Percentiles rank a stretch among this genome's conserved stretches.
Conservation (phyloP, 2,888 invertebrate species). For the Sminthurides aquaticus region DNA sequence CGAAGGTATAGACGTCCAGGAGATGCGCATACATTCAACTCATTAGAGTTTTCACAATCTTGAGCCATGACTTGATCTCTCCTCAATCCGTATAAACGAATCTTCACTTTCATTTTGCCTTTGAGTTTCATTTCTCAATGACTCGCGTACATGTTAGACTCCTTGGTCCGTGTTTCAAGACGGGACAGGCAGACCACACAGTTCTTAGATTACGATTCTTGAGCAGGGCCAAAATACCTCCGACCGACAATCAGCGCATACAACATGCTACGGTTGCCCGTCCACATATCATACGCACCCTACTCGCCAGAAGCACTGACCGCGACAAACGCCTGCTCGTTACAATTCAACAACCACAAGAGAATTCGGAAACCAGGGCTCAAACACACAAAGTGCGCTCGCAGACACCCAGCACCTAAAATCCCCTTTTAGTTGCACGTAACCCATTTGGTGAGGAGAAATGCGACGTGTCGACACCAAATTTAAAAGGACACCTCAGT, state of each 20-base stretch:
- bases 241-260: conserved; percentile 21
- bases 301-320: conserved; percentile 20
- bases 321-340: conserved; percentile 23
- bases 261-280: conserved; percentile 19
- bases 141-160: conserved; percentile 66
- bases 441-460: conserved; percentile 22
- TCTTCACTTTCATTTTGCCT: conserved; percentile 63
- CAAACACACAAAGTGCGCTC: too few species aligned
- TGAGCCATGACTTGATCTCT: conserved; percentile 21
- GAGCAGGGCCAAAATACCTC: conserved; percentile 19
- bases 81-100: conserved; percentile 21
- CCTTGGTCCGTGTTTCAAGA: conserved; percentile 72
- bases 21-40: conserved; percentile 50
- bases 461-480: conserved; percentile 20
- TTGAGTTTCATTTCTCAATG: conserved; percentile 56
- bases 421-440: conserved; percentile 23
- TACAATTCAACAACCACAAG: conserved; percentile 20
- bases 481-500: conserved; percentile 17
- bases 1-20: conserved; percentile 51
- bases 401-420: conserved; percentile 24
- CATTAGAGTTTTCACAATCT: conserved; percentile 13
- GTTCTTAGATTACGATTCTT: conserved; percentile 24
- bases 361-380: conserved; percentile 25
- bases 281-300: conserved; percentile 13
- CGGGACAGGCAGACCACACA: too few species aligned